phyloP scores from a whole-genome alignment of 2,113 vertebrate species.

The Panurus biarmicus region DNA sequence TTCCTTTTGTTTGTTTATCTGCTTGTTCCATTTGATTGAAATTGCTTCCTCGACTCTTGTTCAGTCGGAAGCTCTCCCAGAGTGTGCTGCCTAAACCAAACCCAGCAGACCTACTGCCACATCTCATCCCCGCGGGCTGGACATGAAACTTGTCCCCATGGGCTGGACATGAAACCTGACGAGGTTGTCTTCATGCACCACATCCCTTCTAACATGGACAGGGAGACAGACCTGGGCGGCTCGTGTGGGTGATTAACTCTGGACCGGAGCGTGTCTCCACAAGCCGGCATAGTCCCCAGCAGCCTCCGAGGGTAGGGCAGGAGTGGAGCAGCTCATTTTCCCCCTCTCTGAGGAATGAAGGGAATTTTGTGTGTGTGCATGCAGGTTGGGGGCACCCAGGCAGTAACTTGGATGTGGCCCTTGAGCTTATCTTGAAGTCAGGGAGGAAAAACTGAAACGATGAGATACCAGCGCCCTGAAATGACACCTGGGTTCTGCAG shows the following conservation, averaged over 20 bases:
- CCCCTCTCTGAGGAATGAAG: slow-evolving; percentile 29
- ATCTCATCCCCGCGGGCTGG: background rate
- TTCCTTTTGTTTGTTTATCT: slow-evolving; percentile 18
- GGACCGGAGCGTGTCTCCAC: background rate
- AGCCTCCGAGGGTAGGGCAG: background rate
- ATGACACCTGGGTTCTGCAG: background rate
- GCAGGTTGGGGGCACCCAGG: background rate
- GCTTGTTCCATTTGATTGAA: slow-evolving; percentile 10
- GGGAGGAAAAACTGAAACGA: background rate
- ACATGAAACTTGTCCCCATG: background rate
- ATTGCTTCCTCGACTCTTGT: background rate
- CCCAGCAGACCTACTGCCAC: background rate
- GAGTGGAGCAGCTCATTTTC: background rate
- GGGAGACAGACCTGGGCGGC: background rate
- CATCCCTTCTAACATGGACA: background rate
- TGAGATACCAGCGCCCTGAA: background rate
- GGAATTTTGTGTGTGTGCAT: background rate
- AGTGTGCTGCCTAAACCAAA: background rate
- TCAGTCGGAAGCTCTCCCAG: background rate
- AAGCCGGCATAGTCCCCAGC: background rate
- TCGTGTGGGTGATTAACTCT: background rate
- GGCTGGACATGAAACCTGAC: background rate
- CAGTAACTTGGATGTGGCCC: background rate
- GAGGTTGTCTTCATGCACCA: background rate
- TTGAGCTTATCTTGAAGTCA: background rate